Base-by-base conservation (phyloP, 2,113 vertebrate genomes). In the Heterocephalus glaber region DNA sequence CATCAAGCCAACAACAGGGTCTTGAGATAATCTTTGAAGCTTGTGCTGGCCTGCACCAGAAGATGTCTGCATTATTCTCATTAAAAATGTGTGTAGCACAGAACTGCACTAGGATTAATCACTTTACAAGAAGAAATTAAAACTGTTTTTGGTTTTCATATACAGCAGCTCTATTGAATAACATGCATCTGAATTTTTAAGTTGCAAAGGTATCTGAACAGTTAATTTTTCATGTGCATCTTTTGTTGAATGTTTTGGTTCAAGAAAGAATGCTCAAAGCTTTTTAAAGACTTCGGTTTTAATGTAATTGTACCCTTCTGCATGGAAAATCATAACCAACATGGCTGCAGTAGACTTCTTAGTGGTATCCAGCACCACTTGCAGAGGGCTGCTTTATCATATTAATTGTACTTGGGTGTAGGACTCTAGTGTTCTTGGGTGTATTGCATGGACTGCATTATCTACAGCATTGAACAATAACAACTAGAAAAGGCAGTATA, bases 381-480 rank as follows among this genome's bases (percentile, higher is more conserved):
- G 98, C 97, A 97, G 98, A 98, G 98, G 99, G 98, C 98, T 98
- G 98, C 98, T 98, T 98, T 97, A 97, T 89, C 96, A 97, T 98
- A 98, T 98, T 97, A 98, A 96, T 96, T 98, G 98, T 99, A 98
- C 79, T 98, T 98, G 98, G 98, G 97, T 99, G 92, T 99, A 98
- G 98, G 98, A 99, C 98, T 99, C 98, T 98, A 99, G 98, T 98
- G 98, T 99, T 99, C 99, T 98, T 99, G 99, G 98, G 98, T 99
- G 98, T 99, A 98, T 99, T 99, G 99, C 99, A 99, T 99, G 99
- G 99, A 98, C 99, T 99, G 98, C 98, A 97, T 98, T 99, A 99
- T 98, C 98, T 99, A 98, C 98, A 96, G 98, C 98, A 98, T 98
- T 99, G 99, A 99, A 99, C 98, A 99, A 98, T 98, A 99, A 98